Evolutionary conservation across 2,888 invertebrate species (phyloP), one percentile per base, ranked within the genome.

Genomic region (Tenthredo notha): DNA sequence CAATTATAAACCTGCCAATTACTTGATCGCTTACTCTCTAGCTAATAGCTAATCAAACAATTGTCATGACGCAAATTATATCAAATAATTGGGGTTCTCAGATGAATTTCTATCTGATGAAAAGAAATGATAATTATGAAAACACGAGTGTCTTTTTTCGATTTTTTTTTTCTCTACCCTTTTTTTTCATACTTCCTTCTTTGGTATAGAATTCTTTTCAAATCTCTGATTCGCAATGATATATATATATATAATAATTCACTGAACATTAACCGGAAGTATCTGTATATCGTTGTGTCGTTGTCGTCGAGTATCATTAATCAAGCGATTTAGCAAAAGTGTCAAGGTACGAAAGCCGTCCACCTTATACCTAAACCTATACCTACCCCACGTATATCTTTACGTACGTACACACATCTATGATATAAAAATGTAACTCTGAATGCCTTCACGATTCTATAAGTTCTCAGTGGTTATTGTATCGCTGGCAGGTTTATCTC

Each of bases 291-390:
- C n/a, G n/a, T 54, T n/a, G 54, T 1, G n/a, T 54, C 54, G 54
- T n/a, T n/a, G 7, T 72, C 37, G 75, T 58, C 85, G 78, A 80
- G 70, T 84, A 88, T 90, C 89, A 89, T 90, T 89, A 90, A 90
- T 90, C 89, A 90, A 87, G 88, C 87, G 87, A 87, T 87, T 87
- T 87, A 89, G 88, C n/a, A 74, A 50, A 80, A 61, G 80, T 58
- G 80, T 80, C 58, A 15, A 58, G 21, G 80, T 18, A 77, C 12
- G 58, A 61, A 61, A 61, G 21, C 80, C 78, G 78, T 54, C 33
- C 21, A 78, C 54, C n/a, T n/a, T 3, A 33, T 4, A 2, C 4
- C 18, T 2, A 10, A n/a, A n/a, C 1, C 65, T 10, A 29, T 1
- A 65, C 65, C 12, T 65, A 15, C 4, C 25, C 6, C 43, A 5